Evolutionary conservation across 2,888 invertebrate genomes (phyloP), one percentile per base, ranked within the genome.

Genomic region (Dromius quadrimaculatus): DNA sequence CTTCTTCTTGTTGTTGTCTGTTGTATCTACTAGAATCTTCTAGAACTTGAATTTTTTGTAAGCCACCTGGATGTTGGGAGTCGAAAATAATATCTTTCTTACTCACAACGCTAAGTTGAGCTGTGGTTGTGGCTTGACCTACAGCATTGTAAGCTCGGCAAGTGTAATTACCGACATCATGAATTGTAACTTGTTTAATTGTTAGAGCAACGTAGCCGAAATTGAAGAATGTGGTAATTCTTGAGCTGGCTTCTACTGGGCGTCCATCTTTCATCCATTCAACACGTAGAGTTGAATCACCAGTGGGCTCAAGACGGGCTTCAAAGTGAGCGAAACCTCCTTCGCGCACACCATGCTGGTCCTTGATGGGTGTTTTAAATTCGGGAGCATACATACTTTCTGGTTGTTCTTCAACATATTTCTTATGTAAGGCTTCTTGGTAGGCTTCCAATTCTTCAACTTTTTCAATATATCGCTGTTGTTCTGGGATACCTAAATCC

Each of bases 261-360:
- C 90, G 90, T 71, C 95, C 95, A 82, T 97, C 95, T 81, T 95
- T 94, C 71, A 93, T 87, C 96, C 97, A 97, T 83, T 95, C 95
- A 38, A 97, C 95, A 81, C 87, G 90, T 78, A 97, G 87, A 57
- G 92, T 92, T 2, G 95, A 89, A 83, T 97, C 97, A 57, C 95
- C 95, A 73, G 95, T 87, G 69, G 97, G 97, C 83, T 97, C 96
- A 57, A 97, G 88, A 74, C 96, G 91, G 75, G 96, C 95, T 86
- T 97, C 97, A 79, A 97, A 96, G 81, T 97, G 97, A 75, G 96
- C 95, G 79, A 94, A 95, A 75, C 95, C 95, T 75, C 95, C 94
- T 85, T 97, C 97, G 78, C 92, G 90, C 78, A 95, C 88, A 79
- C 91, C 91, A 63, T 90, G 83, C 84, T 95, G 94, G 83, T 94